Evolutionary conservation across 2,113 vertebrate species (phyloP).

Genomic region (Crotalus horridus): DNA sequence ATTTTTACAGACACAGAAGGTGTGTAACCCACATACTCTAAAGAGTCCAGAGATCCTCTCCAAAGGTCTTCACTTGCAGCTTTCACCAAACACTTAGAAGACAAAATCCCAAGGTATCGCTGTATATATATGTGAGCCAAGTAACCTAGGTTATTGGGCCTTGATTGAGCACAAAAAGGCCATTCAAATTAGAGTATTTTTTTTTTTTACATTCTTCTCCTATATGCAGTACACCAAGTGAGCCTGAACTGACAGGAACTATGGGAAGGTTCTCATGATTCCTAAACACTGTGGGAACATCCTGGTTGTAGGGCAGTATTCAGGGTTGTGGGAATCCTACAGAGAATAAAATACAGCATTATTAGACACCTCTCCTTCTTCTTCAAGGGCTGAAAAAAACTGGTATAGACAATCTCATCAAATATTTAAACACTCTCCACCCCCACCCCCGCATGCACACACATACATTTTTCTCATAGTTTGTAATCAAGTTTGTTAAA

Average conservation of each 20-base stretch:
- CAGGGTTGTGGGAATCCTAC: neutral
- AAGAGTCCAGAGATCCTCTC: neutral
- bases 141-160: neutral
- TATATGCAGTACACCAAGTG: neutral
- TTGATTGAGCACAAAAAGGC: neutral
- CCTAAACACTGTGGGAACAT: neutral
- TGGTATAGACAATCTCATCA: neutral
- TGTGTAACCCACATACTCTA: neutral
- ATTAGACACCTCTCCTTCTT: neutral
- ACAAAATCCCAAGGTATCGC: neutral
- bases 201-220: neutral
- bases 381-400: neutral
- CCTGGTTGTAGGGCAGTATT: neutral
- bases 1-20: neutral
- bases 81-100: neutral
- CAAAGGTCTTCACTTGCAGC: neutral
- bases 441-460: neutral
- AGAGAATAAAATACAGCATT: neutral
- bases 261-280: neutral
- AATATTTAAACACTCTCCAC: neutral
- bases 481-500: neutral
- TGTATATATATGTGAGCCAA: neutral
- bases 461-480: neutral
- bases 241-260: neutral
- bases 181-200: neutral